Base-by-base conservation (phyloP, 2,113 vertebrate species). In the Archilochus colubris region DNA sequence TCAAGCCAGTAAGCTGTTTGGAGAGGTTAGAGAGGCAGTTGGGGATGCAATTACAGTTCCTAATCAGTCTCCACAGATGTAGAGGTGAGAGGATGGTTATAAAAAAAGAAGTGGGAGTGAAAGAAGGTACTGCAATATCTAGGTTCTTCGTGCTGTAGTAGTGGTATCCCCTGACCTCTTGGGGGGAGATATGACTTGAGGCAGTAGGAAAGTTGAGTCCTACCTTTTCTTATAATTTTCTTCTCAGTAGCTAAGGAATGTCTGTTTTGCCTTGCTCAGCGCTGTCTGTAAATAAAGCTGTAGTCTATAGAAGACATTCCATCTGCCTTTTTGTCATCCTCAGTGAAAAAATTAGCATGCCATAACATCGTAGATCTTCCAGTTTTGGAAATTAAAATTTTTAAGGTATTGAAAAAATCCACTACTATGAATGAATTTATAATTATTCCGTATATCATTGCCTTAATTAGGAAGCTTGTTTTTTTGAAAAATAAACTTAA, bases 111-210 rank as follows among this genome's bases (percentile, higher is more conserved):
- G 8, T 33, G 30, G 5, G 27, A 69, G 23, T 19, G 28, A 69
- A 44, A 48, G 19, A 9, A 36, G 9, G 10, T 21, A 28, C 25
- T 15, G 7, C 2, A 7, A 7, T n/a, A 10, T 0, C 0, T 14
- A 48, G 17, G 6, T 24, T 84, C 85, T 82, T 80, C 11, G 82
- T 75, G 54, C 21, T 19, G 28, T 59, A 38, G 23, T 24, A 33
- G 33, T 3, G 4, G 6, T 62, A 51, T 69, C 23, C 28, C 24
- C 4, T 68, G 33, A 8, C 9, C 3, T 80, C 28, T n/a, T 64
- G n/a, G 36, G 36, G 57, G 33, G 38, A 10, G 7, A n/a, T 79
- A 33, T 86, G 6, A 36, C n/a, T 81, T 90, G 36, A 66, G 44
- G 21, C 3, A 13, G 3, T 38, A 24, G 10, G 4, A 85, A 76